A percentile compares a stretch with the other conserved stretches of the same genome.
These are phyloP conservation scores for Ecdyonurus torrentis DNA, from an alignment of 2,888 invertebrate genomes.

Conservation along the genomic window DNA sequence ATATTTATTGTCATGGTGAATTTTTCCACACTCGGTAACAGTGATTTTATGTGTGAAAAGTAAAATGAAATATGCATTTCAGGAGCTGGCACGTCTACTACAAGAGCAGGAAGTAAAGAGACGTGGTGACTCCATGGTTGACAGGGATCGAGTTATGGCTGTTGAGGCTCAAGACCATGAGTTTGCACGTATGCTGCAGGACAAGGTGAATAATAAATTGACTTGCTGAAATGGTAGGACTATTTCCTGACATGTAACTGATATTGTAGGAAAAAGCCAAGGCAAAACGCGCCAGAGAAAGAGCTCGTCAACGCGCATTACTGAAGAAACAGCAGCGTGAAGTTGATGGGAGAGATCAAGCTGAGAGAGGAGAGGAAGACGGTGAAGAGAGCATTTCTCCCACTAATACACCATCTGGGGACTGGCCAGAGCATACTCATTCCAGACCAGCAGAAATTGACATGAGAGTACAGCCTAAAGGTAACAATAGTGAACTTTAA, in stretches of 20 bases:
- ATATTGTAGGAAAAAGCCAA: conserved; percentile 46
- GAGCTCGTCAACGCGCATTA: conserved; percentile 42
- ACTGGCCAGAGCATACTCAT: neutral
- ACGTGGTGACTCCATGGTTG: conserved; percentile 34
- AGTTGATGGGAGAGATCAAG: conserved; percentile 13
- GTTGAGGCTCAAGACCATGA: conserved; percentile 69
- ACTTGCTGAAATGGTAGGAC: neutral
- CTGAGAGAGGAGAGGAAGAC: conserved; percentile 4
- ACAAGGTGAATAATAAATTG: conserved; percentile 26
- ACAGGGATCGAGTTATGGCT: conserved; percentile 46
- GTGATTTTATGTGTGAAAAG: no score
- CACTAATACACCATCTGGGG: no score
- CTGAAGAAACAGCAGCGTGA: conserved; percentile 29
- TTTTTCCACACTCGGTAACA: no score
- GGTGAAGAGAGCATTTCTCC: neutral
- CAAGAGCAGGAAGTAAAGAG: conserved; percentile 56
- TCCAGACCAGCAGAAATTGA: neutral
- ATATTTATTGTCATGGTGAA: no score
- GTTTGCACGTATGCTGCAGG: conserved; percentile 56
- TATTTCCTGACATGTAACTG: no score
- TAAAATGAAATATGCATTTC: conserved; percentile 16
- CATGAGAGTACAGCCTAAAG: neutral
- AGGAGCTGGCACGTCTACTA: conserved; percentile 55
- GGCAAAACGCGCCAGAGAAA: conserved; percentile 49
- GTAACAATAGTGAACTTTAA: no score